These are phyloP conservation scores for Drosophila atripex DNA, from an alignment of 2,888 invertebrate genomes.

Conservation along the genomic window DNA sequence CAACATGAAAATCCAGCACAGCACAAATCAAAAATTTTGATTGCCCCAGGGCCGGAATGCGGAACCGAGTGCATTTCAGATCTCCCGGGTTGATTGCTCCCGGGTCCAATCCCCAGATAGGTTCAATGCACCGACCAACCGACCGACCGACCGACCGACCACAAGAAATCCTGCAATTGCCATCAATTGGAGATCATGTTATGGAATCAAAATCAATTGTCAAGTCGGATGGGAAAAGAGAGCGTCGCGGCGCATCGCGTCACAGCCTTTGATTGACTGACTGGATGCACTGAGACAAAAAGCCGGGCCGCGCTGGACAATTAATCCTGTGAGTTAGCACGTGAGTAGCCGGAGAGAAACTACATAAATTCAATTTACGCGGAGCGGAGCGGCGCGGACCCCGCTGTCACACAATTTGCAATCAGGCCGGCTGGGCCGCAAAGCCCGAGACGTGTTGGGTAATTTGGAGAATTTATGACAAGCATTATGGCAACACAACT, in stretches of 20 bases:
- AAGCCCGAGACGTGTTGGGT: slow-evolving; percentile 68
- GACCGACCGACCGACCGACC: slow-evolving; percentile 24
- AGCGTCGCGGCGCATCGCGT: slow-evolving; percentile 8
- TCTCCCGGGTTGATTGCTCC: slow-evolving; percentile 20
- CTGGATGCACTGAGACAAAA: slow-evolving; percentile 56
- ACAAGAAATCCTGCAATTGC: slow-evolving; percentile 28
- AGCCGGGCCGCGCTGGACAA: slow-evolving; percentile 46
- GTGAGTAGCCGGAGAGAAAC: slow-evolving; percentile 5
- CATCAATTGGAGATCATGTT: slow-evolving; percentile 44
- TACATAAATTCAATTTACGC: slow-evolving; percentile 73
- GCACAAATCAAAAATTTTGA: slow-evolving; percentile 31
- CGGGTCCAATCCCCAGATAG: slow-evolving; percentile 1
- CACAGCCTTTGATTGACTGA: slow-evolving; percentile 41
- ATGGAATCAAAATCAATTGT: slow-evolving; percentile 39
- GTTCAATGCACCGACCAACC: slow-evolving; percentile 34
- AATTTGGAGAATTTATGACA: slow-evolving; percentile 81
- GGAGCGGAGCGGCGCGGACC: slow-evolving; percentile 24
- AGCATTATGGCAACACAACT: slow-evolving; percentile 75
- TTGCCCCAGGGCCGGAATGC: slow-evolving; percentile 29
- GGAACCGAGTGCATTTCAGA: slow-evolving; percentile 25
- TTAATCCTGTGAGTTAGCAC: slow-evolving; percentile 66
- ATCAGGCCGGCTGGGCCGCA: slow-evolving; percentile 59
- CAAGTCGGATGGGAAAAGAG: slow-evolving; percentile 34
- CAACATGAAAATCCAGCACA: slow-evolving; percentile 28
- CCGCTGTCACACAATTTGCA: slow-evolving; percentile 78